Percentiles rank a stretch among this genome's conserved stretches.
Conservation (phyloP, 1,140 invertebrate species). For the Aphidius gifuensis region DNA sequence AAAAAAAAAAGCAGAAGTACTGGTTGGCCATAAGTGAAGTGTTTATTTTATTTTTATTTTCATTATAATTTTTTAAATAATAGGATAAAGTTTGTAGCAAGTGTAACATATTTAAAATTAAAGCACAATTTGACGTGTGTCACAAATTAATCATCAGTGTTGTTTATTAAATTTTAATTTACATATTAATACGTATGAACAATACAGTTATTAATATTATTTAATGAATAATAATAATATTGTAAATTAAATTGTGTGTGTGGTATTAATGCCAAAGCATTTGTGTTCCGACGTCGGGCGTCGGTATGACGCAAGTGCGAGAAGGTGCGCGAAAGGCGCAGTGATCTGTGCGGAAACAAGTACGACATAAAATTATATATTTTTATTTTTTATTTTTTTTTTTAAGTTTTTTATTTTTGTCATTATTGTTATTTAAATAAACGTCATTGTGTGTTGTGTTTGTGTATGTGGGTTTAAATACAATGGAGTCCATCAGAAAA, state of each 20-base stretch:
- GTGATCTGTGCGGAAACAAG: slow-evolving; percentile 23
- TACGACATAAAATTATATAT: slow-evolving; percentile 9
- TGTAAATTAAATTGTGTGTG: not conserved
- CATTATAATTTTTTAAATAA: not conserved
- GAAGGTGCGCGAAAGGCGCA: slow-evolving; percentile 26
- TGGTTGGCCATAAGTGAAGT: no score
- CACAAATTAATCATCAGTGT: no score
- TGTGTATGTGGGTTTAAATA: slow-evolving; percentile 12
- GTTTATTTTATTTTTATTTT: no score
- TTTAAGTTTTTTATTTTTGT: not conserved
- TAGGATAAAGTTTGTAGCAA: not conserved
- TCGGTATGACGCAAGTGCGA: slow-evolving; percentile 29
- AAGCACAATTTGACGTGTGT: no score
- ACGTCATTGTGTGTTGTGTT: no score
- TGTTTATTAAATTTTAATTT: no score
- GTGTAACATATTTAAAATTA: no score
- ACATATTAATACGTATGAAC: no score
- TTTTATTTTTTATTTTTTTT: not conserved
- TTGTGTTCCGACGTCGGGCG: slow-evolving; percentile 11
- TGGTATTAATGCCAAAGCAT: slow-evolving; percentile 7
- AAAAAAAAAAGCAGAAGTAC: no score
- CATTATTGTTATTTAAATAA: not conserved
- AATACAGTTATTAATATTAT: no score
- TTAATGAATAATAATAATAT: not conserved
- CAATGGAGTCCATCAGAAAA: slow-evolving; percentile 85